These are phyloP conservation scores for Wasmannia auropunctata DNA, from an alignment of 1,140 invertebrate genomes.

Conservation along the genomic window DNA sequence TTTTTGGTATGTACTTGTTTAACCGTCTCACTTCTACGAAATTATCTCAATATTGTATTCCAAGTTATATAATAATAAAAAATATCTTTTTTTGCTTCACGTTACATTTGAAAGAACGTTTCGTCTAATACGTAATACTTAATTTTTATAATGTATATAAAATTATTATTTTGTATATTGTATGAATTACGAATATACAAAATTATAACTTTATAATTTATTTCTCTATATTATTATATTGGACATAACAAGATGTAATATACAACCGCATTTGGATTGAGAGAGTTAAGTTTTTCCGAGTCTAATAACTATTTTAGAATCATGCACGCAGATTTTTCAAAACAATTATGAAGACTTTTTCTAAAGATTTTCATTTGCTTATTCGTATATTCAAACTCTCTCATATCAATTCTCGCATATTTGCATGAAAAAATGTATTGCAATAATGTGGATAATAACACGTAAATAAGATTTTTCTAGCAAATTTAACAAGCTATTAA, in stretches of 20 bases:
- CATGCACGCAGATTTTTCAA: background rate
- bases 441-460: background rate
- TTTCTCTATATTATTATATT: background rate
- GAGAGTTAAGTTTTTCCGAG: background rate
- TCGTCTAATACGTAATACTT: background rate
- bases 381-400: background rate
- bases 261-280: background rate
- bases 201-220: background rate
- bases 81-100: slow-evolving; percentile 5
- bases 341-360: background rate
- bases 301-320: slow-evolving; percentile 33
- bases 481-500: background rate
- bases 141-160: background rate
- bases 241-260: background rate
- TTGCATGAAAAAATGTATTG: background rate
- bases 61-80: background rate
- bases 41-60: background rate
- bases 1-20: slow-evolving; percentile 49
- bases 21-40: background rate
- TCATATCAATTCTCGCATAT: background rate
- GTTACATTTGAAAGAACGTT: background rate
- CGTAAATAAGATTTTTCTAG: background rate
- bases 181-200: background rate
- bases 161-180: background rate
- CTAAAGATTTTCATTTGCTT: background rate